These are phyloP conservation scores for Lutraria rhynchaena DNA, from an alignment of 1,140 invertebrate genomes.

Conservation along the genomic window DNA sequence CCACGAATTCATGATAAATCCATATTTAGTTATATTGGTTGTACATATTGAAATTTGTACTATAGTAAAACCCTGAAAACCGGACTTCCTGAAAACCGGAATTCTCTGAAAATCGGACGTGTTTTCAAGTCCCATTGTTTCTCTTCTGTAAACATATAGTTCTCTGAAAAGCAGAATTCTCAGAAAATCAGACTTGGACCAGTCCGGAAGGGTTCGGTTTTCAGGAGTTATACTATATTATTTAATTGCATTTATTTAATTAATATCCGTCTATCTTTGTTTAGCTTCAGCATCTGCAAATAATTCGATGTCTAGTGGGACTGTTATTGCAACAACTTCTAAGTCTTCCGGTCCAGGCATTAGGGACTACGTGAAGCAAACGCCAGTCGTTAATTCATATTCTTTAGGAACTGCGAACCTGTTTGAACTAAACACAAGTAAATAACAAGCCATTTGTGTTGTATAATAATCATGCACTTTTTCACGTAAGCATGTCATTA, in stretches of 20 bases:
- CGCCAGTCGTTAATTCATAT: neutral
- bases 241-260: neutral
- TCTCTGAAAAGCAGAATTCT: no score
- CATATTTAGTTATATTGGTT: no score
- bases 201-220: no score
- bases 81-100: neutral
- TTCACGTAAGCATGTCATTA: no score
- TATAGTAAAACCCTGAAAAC: neutral
- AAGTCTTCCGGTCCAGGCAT: neutral
- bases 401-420: neutral
- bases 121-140: no score
- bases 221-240: neutral
- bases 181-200: no score
- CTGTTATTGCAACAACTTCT: neutral
- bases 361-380: neutral
- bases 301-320: neutral
- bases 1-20: no score
- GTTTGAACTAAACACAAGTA: constrained; percentile 27
- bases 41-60: neutral
- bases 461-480: no score
- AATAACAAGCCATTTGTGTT: neutral
- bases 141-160: no score
- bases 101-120: no score
- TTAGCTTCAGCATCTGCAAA: neutral
- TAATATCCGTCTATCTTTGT: neutral